Percentiles rank a stretch among this genome's conserved stretches.
phyloP scores from a whole-genome alignment of 2,888 invertebrate genomes.

The Leucophora obtusa region DNA sequence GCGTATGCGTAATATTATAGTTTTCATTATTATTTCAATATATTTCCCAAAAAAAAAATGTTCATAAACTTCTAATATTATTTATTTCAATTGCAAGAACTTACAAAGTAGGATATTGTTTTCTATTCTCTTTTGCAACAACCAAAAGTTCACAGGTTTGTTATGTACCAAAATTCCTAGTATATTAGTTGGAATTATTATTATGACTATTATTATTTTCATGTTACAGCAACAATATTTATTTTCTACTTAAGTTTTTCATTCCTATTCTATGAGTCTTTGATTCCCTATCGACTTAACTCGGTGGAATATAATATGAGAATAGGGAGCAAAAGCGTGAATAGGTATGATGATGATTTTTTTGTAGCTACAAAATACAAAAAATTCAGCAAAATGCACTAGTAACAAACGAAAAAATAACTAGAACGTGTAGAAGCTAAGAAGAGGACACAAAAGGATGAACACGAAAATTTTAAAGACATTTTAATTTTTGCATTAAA shows the following conservation, averaged over 20 bases:
- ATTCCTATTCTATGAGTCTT: background rate
- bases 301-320: background rate
- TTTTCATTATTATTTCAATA: too few relatives aligned
- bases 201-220: background rate
- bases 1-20: too few relatives aligned
- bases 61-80: background rate
- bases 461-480: too few relatives aligned
- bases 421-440: too few relatives aligned
- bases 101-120: background rate
- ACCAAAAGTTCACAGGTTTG: background rate
- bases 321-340: background rate
- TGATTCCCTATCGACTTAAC: background rate
- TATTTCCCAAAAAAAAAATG: background rate
- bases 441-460: too few relatives aligned
- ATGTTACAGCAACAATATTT: background rate
- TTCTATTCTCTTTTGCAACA: background rate
- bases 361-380: background rate
- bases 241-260: background rate
- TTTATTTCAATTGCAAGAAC: background rate
- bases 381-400: too few relatives aligned
- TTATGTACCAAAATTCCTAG: background rate
- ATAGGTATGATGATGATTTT: background rate
- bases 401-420: too few relatives aligned
- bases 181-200: background rate
- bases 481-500: too few relatives aligned